Percentiles rank a stretch among this genome's conserved stretches.
These are phyloP conservation scores for Glyphotaelius pellucidus DNA, from an alignment of 2,888 invertebrate species.

Conservation along the genomic window DNA sequence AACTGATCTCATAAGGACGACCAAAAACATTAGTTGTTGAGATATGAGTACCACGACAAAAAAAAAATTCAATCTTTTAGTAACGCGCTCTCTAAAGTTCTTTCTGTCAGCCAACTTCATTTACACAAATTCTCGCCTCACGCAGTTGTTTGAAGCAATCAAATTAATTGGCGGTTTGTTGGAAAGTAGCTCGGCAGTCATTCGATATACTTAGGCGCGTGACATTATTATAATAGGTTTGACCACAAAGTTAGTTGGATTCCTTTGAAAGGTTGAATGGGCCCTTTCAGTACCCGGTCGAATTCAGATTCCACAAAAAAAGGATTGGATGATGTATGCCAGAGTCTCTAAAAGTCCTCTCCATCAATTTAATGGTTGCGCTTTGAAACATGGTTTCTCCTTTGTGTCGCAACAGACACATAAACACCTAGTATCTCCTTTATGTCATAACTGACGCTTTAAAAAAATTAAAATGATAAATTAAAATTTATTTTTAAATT, in stretches of 20 bases:
- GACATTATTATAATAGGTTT: slow-evolving; percentile 29
- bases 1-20: no score
- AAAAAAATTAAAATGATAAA: no score
- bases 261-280: neutral
- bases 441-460: no score
- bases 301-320: neutral
- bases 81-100: neutral
- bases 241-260: neutral
- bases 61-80: neutral
- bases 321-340: neutral
- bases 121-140: neutral
- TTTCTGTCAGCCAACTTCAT: neutral
- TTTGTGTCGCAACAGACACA: no score
- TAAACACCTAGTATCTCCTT: no score
- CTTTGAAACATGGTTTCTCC: no score
- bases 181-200: slow-evolving; percentile 11
- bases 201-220: neutral
- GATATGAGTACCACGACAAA: neutral
- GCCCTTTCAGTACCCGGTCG: neutral
- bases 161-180: slow-evolving; percentile 42
- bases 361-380: no score
- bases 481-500: no score
- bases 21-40: neutral
- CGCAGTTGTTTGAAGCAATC: slow-evolving; percentile 18
- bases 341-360: no score